phyloP scores from a whole-genome alignment of 2,888 invertebrate genomes.

The Sminthurinus aureus region DNA sequence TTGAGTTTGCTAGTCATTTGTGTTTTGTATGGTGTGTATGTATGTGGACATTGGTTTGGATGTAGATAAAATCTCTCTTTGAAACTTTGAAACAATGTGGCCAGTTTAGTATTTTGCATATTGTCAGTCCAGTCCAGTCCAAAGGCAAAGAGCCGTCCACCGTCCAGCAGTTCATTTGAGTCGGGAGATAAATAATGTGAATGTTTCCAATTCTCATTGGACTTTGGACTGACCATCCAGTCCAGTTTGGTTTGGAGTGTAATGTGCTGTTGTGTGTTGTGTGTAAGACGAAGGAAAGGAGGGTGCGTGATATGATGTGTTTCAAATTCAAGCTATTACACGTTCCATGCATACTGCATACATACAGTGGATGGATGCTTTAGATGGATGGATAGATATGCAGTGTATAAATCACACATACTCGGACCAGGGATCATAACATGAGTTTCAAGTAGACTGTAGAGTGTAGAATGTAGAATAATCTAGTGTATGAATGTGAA shows the following conservation, averaged over 20 bases:
- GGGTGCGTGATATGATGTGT: slow-evolving; percentile 2
- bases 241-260: no score
- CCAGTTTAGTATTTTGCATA: slow-evolving; percentile 13
- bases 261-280: no score
- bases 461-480: no score
- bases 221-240: no score
- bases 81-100: slow-evolving; percentile 1
- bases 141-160: no score
- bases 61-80: not conserved
- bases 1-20: no score
- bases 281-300: not conserved
- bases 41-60: no score
- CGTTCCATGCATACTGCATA: not conserved
- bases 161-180: no score
- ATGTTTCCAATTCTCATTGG: no score
- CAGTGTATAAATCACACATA: not conserved
- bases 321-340: slow-evolving; percentile 5
- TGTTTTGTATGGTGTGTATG: no score
- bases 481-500: slow-evolving; percentile 17
- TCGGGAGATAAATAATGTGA: not conserved
- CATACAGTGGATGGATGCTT: not conserved
- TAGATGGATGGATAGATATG: not conserved
- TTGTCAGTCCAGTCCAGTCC: not conserved
- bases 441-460: slow-evolving; percentile 17
- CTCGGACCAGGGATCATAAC: slow-evolving; percentile 1